Percentiles rank a stretch among this genome's conserved stretches.
phyloP scores from a whole-genome alignment of 2,113 vertebrate species.

The Dasypus novemcinctus region DNA sequence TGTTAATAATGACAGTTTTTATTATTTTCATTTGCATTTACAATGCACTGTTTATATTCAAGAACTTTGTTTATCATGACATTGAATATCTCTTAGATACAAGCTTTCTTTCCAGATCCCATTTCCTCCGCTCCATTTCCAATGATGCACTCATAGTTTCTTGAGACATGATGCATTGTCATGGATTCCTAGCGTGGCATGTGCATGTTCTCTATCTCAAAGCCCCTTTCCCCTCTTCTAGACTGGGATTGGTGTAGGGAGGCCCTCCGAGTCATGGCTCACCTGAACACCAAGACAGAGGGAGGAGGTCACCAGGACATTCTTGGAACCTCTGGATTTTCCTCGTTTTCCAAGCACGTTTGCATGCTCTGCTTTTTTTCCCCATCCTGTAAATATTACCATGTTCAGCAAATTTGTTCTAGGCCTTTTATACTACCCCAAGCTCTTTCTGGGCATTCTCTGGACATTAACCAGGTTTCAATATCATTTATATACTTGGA shows the following conservation, averaged over 20 bases:
- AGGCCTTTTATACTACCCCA: not conserved
- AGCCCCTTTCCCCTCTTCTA: not conserved
- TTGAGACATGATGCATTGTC: not conserved
- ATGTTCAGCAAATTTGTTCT: not conserved
- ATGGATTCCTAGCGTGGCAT: not conserved
- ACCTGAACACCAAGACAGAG: not conserved
- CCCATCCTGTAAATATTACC: rapidly evolving
- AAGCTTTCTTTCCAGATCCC: not conserved
- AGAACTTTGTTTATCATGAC: not conserved
- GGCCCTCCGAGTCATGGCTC: too few species aligned
- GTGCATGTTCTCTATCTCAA: not conserved
- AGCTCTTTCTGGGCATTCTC: not conserved
- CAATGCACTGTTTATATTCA: not conserved
- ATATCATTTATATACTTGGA: not conserved
- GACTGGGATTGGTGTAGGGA: too few species aligned
- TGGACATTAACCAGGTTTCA: not conserved
- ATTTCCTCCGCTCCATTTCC: not conserved
- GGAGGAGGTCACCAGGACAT: not conserved
- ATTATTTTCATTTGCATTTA: not conserved
- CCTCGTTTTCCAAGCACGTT: not conserved
- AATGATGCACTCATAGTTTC: not conserved
- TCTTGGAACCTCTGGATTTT: not conserved
- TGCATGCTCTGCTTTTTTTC: too few species aligned
- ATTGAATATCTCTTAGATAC: not conserved
- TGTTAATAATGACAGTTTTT: not conserved